phyloP scores from a whole-genome alignment of 2,888 invertebrate species.

The Operophtera brumata region DNA sequence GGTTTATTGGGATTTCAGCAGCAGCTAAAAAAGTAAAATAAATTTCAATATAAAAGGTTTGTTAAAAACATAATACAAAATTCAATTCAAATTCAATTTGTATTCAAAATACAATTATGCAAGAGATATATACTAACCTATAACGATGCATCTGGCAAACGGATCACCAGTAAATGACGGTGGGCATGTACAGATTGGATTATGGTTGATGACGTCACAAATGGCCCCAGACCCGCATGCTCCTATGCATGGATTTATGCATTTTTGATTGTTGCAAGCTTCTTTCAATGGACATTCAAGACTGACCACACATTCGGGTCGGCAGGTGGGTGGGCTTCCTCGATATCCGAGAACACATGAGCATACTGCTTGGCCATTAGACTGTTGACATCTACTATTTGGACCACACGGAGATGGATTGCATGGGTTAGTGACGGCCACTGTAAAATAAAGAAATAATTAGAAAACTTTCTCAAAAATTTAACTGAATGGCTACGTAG shows the following conservation, averaged over 20 bases:
- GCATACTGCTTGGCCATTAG: conserved; percentile 85
- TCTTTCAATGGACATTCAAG: conserved; percentile 86
- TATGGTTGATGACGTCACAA: conserved; percentile 88
- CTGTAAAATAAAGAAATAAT: conserved; percentile 43
- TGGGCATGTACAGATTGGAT: conserved; percentile 88
- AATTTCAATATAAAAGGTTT: not conserved
- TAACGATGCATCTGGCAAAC: conserved; percentile 83
- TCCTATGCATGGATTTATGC: conserved; percentile 88
- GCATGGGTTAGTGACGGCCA: conserved; percentile 81
- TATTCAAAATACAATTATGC: not conserved
- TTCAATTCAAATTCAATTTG: too few species aligned
- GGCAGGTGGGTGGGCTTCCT: conserved; percentile 88
- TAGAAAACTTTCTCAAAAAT: not conserved
- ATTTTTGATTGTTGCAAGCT: conserved; percentile 88
- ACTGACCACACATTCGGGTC: conserved; percentile 88
- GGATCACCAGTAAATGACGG: conserved; percentile 89
- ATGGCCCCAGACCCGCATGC: conserved; percentile 87
- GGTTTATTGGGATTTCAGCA: conserved; percentile 65
- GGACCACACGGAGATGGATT: conserved; percentile 89
- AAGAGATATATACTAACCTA: conserved; percentile 47
- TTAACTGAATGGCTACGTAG: too few species aligned
- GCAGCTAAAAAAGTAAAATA: conserved; percentile 28
- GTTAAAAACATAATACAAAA: not conserved
- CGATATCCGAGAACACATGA: conserved; percentile 86
- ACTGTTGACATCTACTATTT: conserved; percentile 86